Percentiles rank a stretch among this genome's conserved stretches.
Conservation (phyloP, 2,888 invertebrate species). For the Miltochrista miniata region DNA sequence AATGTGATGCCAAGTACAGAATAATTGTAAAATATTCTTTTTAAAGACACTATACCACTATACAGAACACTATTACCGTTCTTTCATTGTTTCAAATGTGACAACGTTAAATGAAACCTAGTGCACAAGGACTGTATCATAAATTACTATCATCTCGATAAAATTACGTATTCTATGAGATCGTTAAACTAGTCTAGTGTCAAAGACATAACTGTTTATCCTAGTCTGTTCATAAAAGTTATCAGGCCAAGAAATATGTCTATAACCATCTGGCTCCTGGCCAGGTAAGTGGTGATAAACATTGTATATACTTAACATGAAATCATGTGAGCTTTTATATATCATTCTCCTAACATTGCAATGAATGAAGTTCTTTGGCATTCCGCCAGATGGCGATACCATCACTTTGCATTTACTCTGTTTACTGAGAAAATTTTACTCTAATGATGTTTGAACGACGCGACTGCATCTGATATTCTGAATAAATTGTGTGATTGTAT, state of each 20-base stretch:
- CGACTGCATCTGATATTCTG: slow-evolving; percentile 33
- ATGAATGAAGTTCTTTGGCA: slow-evolving; percentile 36
- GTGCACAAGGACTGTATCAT: no score
- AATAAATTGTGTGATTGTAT: slow-evolving; percentile 32
- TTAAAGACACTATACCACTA: no score
- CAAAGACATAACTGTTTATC: slow-evolving; percentile 23
- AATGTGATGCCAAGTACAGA: no score
- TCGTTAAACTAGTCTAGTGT: slow-evolving; percentile 31
- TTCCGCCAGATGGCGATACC: slow-evolving; percentile 29
- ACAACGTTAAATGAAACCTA: no score
- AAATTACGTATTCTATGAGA: slow-evolving; percentile 22
- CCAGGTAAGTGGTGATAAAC: slow-evolving; percentile 38
- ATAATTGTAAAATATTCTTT: no score
- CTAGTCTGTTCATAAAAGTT: slow-evolving; percentile 29
- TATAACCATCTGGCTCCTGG: slow-evolving; percentile 29
- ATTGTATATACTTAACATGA: slow-evolving; percentile 28
- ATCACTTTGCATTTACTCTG: slow-evolving; percentile 21
- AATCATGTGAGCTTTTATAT: slow-evolving; percentile 34
- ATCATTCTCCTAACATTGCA: slow-evolving; percentile 30
- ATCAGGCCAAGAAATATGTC: slow-evolving; percentile 23
- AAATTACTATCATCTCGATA: slow-evolving; percentile 1
- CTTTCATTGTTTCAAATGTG: no score
- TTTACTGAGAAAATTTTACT: slow-evolving; percentile 25
- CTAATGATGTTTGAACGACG: slow-evolving; percentile 38
- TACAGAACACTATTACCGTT: no score